Conservation (phyloP, 2,113 vertebrate species). For the Paramormyrops kingsleyae region DNA sequence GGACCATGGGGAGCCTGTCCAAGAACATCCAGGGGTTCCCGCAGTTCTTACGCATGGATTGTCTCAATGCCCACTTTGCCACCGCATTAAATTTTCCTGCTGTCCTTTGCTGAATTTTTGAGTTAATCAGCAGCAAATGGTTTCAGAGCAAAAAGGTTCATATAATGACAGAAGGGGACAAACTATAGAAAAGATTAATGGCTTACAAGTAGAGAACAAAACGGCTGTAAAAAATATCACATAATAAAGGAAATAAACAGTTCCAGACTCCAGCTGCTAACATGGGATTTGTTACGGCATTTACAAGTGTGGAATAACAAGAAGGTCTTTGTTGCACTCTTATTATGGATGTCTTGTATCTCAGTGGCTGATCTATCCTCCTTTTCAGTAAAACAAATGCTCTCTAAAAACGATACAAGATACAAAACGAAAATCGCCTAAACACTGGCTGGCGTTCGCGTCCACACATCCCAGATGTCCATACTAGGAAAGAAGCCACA, state of each 20-base stretch:
- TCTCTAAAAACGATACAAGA: background rate
- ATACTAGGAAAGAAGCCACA: background rate
- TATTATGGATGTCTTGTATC: background rate
- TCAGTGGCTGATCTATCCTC: background rate
- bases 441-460: background rate
- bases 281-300: background rate
- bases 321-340: background rate
- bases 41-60: background rate
- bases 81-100: background rate
- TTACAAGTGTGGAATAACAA: background rate
- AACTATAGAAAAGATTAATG: background rate
- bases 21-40: background rate
- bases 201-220: background rate
- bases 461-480: background rate
- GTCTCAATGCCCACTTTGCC: background rate
- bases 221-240: background rate
- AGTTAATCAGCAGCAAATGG: background rate
- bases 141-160: background rate
- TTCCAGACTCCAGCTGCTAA: background rate
- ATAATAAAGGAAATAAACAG: background rate
- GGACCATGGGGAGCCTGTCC: background rate
- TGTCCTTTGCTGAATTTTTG: background rate
- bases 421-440: background rate
- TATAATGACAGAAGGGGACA: background rate
- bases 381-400: conserved; percentile 14